Evolutionary conservation across 2,888 invertebrate species (phyloP).

Genomic region (Amblyteles armatorius): DNA sequence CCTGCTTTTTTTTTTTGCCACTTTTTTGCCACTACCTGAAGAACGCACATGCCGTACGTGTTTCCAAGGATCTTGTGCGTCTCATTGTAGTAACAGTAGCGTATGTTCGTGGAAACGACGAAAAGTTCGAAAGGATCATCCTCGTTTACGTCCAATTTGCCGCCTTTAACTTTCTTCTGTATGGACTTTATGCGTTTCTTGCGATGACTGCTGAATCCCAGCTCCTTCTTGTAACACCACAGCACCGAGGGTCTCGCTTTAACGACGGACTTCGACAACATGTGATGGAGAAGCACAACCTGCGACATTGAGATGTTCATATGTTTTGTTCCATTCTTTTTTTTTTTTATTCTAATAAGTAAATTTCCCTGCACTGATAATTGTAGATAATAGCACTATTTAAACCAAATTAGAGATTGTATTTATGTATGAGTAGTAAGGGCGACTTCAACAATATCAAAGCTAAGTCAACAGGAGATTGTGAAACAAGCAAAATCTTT

Average conservation of each 20-base stretch:
- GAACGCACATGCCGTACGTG: slow-evolving; percentile 97
- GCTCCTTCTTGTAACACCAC: slow-evolving; percentile 98
- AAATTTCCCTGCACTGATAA: too few species aligned
- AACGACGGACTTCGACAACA: slow-evolving; percentile 97
- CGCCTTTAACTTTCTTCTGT: slow-evolving; percentile 94
- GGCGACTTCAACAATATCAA: too few species aligned
- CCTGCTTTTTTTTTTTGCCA: too few species aligned
- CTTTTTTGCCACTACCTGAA: slow-evolving; percentile 88
- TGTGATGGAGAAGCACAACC: slow-evolving; percentile 98
- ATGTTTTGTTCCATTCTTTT: slow-evolving; percentile 2
- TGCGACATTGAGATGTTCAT: slow-evolving; percentile 82
- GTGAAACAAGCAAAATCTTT: too few species aligned
- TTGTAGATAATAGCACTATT: too few species aligned
- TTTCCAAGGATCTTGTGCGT: slow-evolving; percentile 99
- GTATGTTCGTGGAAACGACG: slow-evolving; percentile 97
- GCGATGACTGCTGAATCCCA: slow-evolving; percentile 90
- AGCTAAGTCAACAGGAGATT: too few species aligned
- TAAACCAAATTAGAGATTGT: too few species aligned
- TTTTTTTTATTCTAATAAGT: background rate
- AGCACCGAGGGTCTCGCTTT: slow-evolving; percentile 97
- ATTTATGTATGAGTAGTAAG: too few species aligned
- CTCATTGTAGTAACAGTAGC: slow-evolving; percentile 98
- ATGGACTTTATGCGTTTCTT: slow-evolving; percentile 95
- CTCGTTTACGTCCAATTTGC: slow-evolving; percentile 95
- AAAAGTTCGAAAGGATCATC: slow-evolving; percentile 99